Base-by-base conservation (phyloP, 2,888 invertebrate species). In the Drosophila nr. fundita region DNA sequence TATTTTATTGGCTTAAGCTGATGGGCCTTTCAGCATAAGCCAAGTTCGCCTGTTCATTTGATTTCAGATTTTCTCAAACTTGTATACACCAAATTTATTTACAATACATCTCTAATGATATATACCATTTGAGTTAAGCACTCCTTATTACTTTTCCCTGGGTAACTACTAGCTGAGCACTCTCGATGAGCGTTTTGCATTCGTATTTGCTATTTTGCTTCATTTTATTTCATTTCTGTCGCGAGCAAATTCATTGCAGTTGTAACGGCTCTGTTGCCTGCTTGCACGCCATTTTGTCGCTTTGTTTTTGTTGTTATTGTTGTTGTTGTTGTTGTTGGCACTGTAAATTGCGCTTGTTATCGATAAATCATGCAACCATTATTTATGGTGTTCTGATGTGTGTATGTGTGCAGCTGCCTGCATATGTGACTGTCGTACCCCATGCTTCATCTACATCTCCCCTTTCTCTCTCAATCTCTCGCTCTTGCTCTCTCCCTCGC, bases 341-440 rank as follows among this genome's bases (percentile, higher is more conserved):
- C 90, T 90, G 91, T 90, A 90, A 91, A 92, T 92, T 91, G 91
- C 91, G 91, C 91, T 92, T 91, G 91, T 91, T 91, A 91, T 91
- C 91, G 91, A 91, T 92, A 91, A 91, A 91, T 92, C 91, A 91
- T 92, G 91, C 88, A 91, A 91, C 90, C 90, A 92, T 92, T 91
- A 91, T 91, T 91, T 90, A 91, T 92, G 85, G 90, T 91, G 89
- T 83, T 78, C 86, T 77, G 85, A 68, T 88, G 77, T 76, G 69
- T 81, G 65, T 64, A 42, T 74, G 58, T 80, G 72, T 69, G 65
- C 87, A 89, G 74, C 72, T 73, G 89, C 73, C 76, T 85, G 85
- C 85, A 85, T 89, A 85, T 89, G 85, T 78, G 85, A 87, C 85
- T 85, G 82, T 74, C 69, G 68, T 65, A 52, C 30, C 48, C 68